These are phyloP conservation scores for Ciconia maguari DNA, from an alignment of 2,113 vertebrate genomes.

Conservation along the genomic window DNA sequence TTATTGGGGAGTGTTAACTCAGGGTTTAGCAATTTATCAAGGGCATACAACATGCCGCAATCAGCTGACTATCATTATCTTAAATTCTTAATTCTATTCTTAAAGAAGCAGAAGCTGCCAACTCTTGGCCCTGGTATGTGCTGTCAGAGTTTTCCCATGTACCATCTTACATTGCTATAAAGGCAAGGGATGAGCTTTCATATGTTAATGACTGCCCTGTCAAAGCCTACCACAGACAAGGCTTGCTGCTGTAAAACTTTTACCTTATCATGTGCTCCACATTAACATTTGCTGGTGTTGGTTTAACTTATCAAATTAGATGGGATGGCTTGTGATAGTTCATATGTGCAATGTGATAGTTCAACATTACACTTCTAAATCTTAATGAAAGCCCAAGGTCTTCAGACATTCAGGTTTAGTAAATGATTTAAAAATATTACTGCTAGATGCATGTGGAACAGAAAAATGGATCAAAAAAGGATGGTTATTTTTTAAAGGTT, in stretches of 20 bases:
- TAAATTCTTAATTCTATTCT: not conserved
- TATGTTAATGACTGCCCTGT: not conserved
- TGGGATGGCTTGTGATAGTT: not conserved
- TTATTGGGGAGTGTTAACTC: not conserved
- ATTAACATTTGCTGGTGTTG: not conserved
- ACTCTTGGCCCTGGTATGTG: not conserved
- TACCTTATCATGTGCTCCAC: not conserved
- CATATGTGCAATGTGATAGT: not conserved
- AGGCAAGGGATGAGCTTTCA: not conserved
- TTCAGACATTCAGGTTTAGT: not conserved
- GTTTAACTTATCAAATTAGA: not conserved
- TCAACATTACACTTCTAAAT: not conserved
- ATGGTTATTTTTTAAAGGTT: not conserved
- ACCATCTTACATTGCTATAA: not conserved
- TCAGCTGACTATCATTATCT: not conserved
- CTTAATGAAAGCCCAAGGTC: not conserved
- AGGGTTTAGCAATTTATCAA: not conserved
- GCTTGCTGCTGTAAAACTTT: not conserved
- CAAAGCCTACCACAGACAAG: not conserved
- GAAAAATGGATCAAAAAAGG: not conserved
- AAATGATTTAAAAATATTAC: not conserved
- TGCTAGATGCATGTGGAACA: not conserved
- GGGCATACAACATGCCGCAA: accelerated
- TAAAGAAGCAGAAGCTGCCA: not conserved
- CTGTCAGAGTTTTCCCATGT: not conserved